Percentiles rank a stretch among this genome's conserved stretches.
These are phyloP conservation scores for Mycalesis mineus DNA, from an alignment of 2,888 invertebrate species.

Conservation along the genomic window DNA sequence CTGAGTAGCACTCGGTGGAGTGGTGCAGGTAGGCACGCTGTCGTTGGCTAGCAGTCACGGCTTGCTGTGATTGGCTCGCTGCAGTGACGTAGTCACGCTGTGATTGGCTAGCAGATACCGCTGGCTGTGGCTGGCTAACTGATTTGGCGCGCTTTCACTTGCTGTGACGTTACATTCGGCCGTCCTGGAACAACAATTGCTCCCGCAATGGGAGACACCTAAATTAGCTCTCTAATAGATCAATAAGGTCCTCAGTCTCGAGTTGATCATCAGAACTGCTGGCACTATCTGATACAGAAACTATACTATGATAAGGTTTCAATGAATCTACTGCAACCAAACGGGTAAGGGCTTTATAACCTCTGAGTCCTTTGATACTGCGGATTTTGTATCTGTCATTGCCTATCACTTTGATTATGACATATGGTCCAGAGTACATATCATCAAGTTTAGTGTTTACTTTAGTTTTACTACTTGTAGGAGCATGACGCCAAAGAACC, in stretches of 20 bases:
- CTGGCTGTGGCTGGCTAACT: too few species aligned
- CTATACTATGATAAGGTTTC: not conserved
- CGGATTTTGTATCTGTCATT: not conserved
- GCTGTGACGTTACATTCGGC: too few species aligned
- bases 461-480: constrained; percentile 21
- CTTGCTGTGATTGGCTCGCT: too few species aligned
- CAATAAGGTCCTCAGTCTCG: too few species aligned
- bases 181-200: not conserved
- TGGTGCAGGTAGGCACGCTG: too few species aligned
- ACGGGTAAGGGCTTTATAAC: not conserved
- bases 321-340: not conserved
- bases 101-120: too few species aligned
- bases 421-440: not conserved
- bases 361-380: not conserved
- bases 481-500: constrained; percentile 29
- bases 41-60: too few species aligned
- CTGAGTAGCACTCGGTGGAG: too few species aligned
- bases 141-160: too few species aligned
- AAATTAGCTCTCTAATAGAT: constrained; percentile 31
- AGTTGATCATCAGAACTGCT: constrained; percentile 32
- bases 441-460: constrained; percentile 32
- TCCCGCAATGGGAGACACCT: constrained; percentile 7
- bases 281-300: constrained; percentile 6
- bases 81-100: too few species aligned
- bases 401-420: not conserved